phyloP scores from a whole-genome alignment of 2,888 invertebrate genomes.

The Lathronympha strigana region DNA sequence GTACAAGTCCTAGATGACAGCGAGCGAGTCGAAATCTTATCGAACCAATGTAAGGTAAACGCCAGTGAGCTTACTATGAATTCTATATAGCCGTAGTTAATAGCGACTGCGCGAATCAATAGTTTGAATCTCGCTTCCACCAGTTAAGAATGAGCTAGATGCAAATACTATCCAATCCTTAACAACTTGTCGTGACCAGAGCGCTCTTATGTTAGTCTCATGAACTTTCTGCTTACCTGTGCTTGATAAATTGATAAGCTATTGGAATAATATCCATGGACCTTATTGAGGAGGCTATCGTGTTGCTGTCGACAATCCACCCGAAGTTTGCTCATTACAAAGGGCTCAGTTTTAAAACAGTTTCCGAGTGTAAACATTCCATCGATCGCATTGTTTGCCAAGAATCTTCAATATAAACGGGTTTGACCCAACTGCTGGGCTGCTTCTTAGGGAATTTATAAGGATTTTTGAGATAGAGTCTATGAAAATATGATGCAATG shows the following conservation, averaged over 20 bases:
- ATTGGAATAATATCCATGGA: neutral
- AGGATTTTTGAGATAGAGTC: neutral
- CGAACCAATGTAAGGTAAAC: neutral
- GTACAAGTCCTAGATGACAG: neutral
- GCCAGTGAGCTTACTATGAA: too few relatives aligned
- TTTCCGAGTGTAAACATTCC: conserved; percentile 29
- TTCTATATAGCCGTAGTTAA: too few relatives aligned
- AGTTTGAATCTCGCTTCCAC: too few relatives aligned
- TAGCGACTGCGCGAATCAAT: too few relatives aligned
- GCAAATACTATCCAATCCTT: too few relatives aligned
- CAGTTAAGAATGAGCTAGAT: too few relatives aligned
- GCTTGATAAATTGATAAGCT: neutral
- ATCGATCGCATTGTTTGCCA: conserved; percentile 17
- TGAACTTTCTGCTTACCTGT: neutral
- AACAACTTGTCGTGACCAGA: neutral
- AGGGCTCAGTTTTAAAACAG: conserved; percentile 33
- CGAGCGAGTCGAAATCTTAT: neutral
- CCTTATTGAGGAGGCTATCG: neutral
- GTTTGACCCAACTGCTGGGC: neutral
- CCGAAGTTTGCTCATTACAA: conserved; percentile 32
- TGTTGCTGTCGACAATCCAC: conserved; percentile 13
- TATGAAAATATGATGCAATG: neutral
- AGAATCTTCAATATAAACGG: conserved; percentile 7
- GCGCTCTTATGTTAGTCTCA: neutral
- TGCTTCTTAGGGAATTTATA: neutral